phyloP scores from a whole-genome alignment of 2,888 invertebrate species.

The Agapostemon virescens region DNA sequence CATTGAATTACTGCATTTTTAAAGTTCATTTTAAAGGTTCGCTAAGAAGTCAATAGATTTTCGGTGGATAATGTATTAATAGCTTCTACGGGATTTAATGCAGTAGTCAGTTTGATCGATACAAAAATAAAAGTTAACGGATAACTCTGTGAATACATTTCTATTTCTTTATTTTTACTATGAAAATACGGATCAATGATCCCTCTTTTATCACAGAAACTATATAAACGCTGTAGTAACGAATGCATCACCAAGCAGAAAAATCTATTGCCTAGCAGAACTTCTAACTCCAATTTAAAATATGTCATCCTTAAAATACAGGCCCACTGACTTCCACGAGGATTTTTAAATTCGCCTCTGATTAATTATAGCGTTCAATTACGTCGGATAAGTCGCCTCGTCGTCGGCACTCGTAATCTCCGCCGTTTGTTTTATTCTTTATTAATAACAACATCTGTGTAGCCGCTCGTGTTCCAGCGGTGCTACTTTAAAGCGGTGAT shows the following conservation, averaged over 20 bases:
- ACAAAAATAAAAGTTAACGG: too few species aligned
- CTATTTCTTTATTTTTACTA: too few species aligned
- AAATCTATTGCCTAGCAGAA: too few species aligned
- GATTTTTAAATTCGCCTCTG: background rate
- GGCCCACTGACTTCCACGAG: background rate
- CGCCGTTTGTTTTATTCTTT: background rate
- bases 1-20: too few species aligned
- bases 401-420: background rate
- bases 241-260: background rate
- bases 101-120: too few species aligned
- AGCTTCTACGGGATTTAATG: too few species aligned
- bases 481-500: background rate
- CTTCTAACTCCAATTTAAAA: background rate
- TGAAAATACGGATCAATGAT: background rate
- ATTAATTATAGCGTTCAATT: background rate
- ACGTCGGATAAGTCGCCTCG: background rate
- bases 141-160: too few species aligned
- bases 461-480: too few species aligned
- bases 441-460: conserved; percentile 1
- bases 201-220: background rate
- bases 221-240: background rate
- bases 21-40: too few species aligned
- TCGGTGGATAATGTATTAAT: too few species aligned
- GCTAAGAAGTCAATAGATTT: too few species aligned
- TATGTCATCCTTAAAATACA: background rate